These are phyloP conservation scores for Caprella mutica DNA, from an alignment of 2,888 invertebrate species.

Conservation along the genomic window DNA sequence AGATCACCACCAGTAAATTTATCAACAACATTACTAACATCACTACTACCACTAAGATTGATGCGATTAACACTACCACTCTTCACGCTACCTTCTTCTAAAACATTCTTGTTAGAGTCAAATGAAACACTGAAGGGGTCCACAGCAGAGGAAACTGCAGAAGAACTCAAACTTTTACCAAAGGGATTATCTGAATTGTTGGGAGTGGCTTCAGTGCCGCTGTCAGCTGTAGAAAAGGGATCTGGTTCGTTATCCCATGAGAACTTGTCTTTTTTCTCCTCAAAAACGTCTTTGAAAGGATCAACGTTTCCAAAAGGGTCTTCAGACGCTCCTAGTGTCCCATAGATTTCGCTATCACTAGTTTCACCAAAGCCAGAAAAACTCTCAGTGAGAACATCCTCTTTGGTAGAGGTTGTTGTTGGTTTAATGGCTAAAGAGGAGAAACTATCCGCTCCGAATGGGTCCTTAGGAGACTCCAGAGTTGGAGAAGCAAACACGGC, in stretches of 20 bases:
- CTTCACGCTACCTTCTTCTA: background rate
- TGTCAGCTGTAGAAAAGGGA: constrained; percentile 16
- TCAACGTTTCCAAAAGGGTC: constrained; percentile 32
- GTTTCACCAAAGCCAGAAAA: constrained; percentile 9
- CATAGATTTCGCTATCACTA: background rate
- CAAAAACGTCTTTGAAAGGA: constrained; percentile 28
- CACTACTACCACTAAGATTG: background rate
- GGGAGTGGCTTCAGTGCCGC: constrained; percentile 9
- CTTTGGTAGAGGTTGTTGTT: background rate
- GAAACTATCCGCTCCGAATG: constrained; percentile 13
- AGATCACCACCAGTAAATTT: background rate
- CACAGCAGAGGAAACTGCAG: no score
- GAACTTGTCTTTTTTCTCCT: constrained; percentile 29
- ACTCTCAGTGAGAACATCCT: background rate
- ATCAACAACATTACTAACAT: background rate
- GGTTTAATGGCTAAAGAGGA: no score
- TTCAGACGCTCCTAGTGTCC: background rate
- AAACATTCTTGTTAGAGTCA: constrained; percentile 2
- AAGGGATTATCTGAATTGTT: background rate
- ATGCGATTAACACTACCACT: background rate
- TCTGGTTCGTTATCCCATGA: constrained; percentile 34
- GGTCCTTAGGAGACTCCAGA: constrained; percentile 14
- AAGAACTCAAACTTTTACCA: no score
- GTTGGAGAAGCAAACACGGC: constrained; percentile 8
- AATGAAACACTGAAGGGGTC: constrained; percentile 12